Evolutionary conservation across 2,888 invertebrate genomes (phyloP).

Genomic region (Noctua janthina): DNA sequence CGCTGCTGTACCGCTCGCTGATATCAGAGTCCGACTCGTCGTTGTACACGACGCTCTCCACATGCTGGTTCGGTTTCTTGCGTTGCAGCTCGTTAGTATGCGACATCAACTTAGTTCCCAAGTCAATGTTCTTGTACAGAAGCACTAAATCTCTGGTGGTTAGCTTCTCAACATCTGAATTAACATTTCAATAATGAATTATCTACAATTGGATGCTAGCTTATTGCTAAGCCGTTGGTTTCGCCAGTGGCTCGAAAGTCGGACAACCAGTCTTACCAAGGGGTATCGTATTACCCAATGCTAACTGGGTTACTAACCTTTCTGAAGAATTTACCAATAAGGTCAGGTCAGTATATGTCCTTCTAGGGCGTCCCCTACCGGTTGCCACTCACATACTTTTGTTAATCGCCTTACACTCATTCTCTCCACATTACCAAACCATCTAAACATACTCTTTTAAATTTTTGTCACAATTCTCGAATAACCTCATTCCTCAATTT

Average conservation of each 20-base stretch:
- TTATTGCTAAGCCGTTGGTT: not conserved
- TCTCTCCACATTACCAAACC: too few species aligned
- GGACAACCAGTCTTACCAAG: not conserved
- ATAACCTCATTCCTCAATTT: too few species aligned
- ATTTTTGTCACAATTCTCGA: too few species aligned
- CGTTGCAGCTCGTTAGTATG: constrained; percentile 69
- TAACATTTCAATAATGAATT: constrained; percentile 12
- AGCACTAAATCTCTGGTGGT: constrained; percentile 82
- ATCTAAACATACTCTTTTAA: too few species aligned
- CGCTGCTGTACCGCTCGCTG: constrained; percentile 78
- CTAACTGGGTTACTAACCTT: not conserved
- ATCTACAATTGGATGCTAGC: not conserved
- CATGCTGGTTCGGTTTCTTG: constrained; percentile 79
- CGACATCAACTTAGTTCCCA: constrained; percentile 78
- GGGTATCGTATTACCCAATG: not conserved
- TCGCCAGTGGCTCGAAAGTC: not conserved
- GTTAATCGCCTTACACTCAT: too few species aligned
- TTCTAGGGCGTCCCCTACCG: too few species aligned
- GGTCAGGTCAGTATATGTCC: too few species aligned
- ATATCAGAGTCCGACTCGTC: constrained; percentile 83
- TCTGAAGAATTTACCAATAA: too few species aligned
- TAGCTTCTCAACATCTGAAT: constrained; percentile 74
- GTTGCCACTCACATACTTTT: too few species aligned
- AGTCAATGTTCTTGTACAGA: constrained; percentile 85
- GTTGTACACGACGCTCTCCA: constrained; percentile 82